Evolutionary conservation across 2,113 vertebrate species (phyloP), one percentile per base, ranked within the genome.

Genomic region (Prunella fulvescens): DNA sequence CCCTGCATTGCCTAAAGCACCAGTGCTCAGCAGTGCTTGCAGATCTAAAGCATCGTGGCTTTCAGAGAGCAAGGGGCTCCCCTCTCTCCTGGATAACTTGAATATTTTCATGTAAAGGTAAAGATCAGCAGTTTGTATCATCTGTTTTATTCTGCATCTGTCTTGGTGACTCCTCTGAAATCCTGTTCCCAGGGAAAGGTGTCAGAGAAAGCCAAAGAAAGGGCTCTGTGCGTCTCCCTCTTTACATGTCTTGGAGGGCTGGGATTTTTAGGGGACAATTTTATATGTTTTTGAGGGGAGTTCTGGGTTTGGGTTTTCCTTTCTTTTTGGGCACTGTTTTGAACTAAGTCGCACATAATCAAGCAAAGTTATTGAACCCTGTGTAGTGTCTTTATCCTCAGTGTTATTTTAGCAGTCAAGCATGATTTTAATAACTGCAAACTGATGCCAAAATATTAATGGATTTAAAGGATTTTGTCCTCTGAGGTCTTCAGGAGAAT

Each of bases 381-480:
- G 8, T 61, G 23, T 85, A 19, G 58, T 72, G 19, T 78, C 51
- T 90, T 66, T 89, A 18, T 88, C 90, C 31, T 48, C 65, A 82
- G 15, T 80, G 14, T 89, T 82, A 60, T 51, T 35, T 57, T 35
- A 57, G 33, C 69, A 83, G 33, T 77, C 66, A 74, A 64, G 47
- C 1, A 0, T 90, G 58, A 31, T 91, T 95, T 92, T 93, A 95
- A 77, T 85, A 93, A 74, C 56, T 87, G 64, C 44, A 94, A 33
- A 72, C 51, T 7, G 47, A 61, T 88, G 93, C 71, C 91, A 95
- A 91, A 85, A 90, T 88, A 91, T 76, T 93, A 94, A 87, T 66
- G 57, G 15, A 26, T 94, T 92, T 93, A 86, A 81, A 92, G 40
- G 71, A 81, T 86, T 91, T 94, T 33, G 42, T 74, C 29, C 48